phyloP scores from a whole-genome alignment of 2,797 vertebrate genomes.

The Delichon dasypus region DNA sequence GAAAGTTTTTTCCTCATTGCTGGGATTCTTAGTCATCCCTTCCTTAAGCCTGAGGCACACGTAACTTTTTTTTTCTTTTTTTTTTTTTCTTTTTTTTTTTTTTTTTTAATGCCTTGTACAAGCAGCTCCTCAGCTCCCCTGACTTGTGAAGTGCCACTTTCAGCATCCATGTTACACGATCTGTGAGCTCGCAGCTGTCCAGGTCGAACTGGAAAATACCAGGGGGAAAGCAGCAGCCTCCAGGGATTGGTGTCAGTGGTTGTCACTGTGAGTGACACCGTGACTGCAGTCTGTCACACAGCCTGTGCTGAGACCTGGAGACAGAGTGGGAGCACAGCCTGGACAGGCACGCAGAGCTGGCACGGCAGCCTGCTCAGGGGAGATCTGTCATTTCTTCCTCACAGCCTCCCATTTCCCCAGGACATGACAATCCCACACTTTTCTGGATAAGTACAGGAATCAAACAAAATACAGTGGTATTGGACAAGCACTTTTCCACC shows the following conservation, averaged over 20 bases:
- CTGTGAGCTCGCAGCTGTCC: slow-evolving; percentile 58
- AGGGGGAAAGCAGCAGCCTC: slow-evolving; percentile 60
- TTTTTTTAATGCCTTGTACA: slow-evolving; percentile 53
- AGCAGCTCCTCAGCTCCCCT: slow-evolving; percentile 39
- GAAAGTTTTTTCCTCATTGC: slow-evolving; percentile 35
- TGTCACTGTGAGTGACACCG: slow-evolving; percentile 5
- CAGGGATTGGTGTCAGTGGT: slow-evolving; percentile 16
- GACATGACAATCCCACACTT: slow-evolving; percentile 22
- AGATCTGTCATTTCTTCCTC: slow-evolving; percentile 48
- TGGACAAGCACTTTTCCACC: neutral
- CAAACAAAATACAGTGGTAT: neutral
- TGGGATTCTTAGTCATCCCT: slow-evolving; percentile 28
- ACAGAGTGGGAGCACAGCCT: slow-evolving; percentile 56
- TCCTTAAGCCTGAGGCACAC: slow-evolving; percentile 46
- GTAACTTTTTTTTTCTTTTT: slow-evolving; percentile 23
- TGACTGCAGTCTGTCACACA: slow-evolving; percentile 43
- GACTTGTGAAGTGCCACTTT: slow-evolving; percentile 10
- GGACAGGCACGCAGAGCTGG: slow-evolving; percentile 62
- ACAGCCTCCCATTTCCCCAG: slow-evolving; percentile 60
- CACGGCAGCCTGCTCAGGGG: slow-evolving; percentile 51
- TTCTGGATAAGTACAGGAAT: slow-evolving; percentile 39
- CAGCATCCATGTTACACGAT: slow-evolving; percentile 20
- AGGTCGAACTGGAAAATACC: slow-evolving; percentile 46
- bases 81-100: neutral
- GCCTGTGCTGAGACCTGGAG: slow-evolving; percentile 57